phyloP scores from a whole-genome alignment of 2,888 invertebrate species.

The Andrena dorsata region DNA sequence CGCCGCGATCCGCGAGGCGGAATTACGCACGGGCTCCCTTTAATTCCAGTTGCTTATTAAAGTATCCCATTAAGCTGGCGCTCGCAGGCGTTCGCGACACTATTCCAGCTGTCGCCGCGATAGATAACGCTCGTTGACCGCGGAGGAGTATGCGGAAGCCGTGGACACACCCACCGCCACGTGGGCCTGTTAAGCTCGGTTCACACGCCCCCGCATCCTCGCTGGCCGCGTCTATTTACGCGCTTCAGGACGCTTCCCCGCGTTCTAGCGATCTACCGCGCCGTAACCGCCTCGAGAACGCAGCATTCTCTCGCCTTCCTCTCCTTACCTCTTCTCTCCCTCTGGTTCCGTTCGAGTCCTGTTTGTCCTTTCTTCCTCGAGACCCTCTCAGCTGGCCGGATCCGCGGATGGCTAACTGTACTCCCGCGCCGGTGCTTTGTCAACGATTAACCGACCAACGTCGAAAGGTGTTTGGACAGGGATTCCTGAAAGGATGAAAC shows the following conservation, averaged over 20 bases:
- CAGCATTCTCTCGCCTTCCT: conserved; percentile 36
- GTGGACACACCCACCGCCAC: conserved; percentile 76
- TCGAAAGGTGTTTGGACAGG: conserved; percentile 27
- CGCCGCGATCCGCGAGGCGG: background rate
- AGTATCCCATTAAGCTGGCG: background rate
- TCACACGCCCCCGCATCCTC: conserved; percentile 77
- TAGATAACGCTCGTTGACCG: conserved; percentile 72
- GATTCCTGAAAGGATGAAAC: conserved; percentile 13
- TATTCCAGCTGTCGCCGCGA: conserved; percentile 41
- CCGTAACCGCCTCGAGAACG: conserved; percentile 7
- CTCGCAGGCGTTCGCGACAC: conserved; percentile 37
- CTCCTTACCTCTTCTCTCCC: background rate
- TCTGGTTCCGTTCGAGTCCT: conserved; percentile 9
- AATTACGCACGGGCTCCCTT: background rate
- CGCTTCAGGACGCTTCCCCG: conserved; percentile 49
- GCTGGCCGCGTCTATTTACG: conserved; percentile 71
- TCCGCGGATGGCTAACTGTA: conserved; percentile 68
- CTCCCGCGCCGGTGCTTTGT: conserved; percentile 52
- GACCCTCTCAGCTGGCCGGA: conserved; percentile 65
- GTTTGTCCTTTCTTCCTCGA: conserved; percentile 55
- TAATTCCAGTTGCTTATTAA: conserved; percentile 11
- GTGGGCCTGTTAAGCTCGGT: conserved; percentile 70
- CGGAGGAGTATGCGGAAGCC: conserved; percentile 79
- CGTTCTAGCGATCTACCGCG: conserved; percentile 19
- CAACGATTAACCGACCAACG: conserved; percentile 59